A percentile compares a stretch with the other conserved stretches of the same genome.
Evolutionary conservation across 2,797 vertebrate genomes (phyloP).

Genomic region (Enoplosus armatus): DNA sequence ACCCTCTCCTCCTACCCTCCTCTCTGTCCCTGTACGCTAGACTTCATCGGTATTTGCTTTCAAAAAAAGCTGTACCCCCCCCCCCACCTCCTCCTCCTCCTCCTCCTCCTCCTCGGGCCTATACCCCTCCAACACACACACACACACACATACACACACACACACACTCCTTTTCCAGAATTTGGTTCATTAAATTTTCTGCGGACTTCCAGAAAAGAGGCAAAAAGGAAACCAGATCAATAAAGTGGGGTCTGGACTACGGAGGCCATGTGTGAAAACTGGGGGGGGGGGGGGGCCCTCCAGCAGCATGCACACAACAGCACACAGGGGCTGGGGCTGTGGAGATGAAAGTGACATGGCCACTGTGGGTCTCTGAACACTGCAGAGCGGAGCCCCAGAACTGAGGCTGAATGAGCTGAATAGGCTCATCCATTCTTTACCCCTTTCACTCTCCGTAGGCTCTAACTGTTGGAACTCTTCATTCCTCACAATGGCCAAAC

Average conservation of each 20-base stretch:
- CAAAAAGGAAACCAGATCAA: constrained; percentile 83
- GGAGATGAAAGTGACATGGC: constrained; percentile 95
- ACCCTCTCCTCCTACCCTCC: constrained; percentile 67
- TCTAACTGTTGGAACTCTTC: constrained; percentile 94
- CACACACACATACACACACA: constrained; percentile 38
- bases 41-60: constrained; percentile 85
- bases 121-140: constrained; percentile 51
- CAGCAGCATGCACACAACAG: constrained; percentile 36
- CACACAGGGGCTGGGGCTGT: constrained; percentile 70
- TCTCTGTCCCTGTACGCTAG: constrained; percentile 77
- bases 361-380: constrained; percentile 90
- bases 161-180: constrained; percentile 83
- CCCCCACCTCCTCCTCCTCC: constrained; percentile 8
- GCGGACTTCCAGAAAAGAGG: constrained; percentile 89
- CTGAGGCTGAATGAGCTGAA: constrained; percentile 92
- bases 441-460: constrained; percentile 90
- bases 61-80: constrained; percentile 67
- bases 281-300: constrained; percentile 34
- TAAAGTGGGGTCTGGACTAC: constrained; percentile 85
- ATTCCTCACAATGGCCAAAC: constrained; percentile 94
- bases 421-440: constrained; percentile 92
- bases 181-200: constrained; percentile 94
- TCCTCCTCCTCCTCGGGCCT: constrained; percentile 42
- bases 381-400: constrained; percentile 86
- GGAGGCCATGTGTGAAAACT: constrained; percentile 88